Base-by-base conservation (phyloP, 2,797 vertebrate species). In the Myotis vivesi region DNA sequence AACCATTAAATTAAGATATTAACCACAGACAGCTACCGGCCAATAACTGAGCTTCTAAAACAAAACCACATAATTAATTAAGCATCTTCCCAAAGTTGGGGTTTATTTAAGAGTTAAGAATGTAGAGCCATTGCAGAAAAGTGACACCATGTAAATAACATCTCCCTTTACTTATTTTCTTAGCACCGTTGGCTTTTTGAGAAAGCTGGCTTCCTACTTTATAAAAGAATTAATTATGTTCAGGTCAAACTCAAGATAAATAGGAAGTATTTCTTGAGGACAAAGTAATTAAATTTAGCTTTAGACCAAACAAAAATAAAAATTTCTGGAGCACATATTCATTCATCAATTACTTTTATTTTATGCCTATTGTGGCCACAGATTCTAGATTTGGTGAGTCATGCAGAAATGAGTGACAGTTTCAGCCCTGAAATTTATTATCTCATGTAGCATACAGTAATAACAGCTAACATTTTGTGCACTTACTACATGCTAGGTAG, bases 61-160 rank as follows among this genome's bases (percentile, higher is more conserved):
- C 72, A 95, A 95, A 92, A 71, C 20, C 22, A 36, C 80, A 36
- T n/a, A 95, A 83, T 92, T n/a, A 95, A 83, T 94, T 92, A 88
- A 95, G 62, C 10, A 81, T 46, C 68, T 84, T 82, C 59, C 66
- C 68, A 92, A 83, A 95, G 33, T 46, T 94, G 46, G 75, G 44
- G 16, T 36, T 89, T 89, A 68, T 92, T 96, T 96, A 87, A 92
- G 66, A 96, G 17, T 92, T 87, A 93, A 71, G 33, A 75, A 92
- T 33, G 59, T 75, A 97, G 77, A 88, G 38, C 19, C 17, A 94
- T 76, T 36, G 89, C 51, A 94, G 51, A 88, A 80, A 95, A 79
- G 22, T 79, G 75, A 55, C 51, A 25, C 22, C 36, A 33, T 83
- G 20, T 87, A 89, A 95, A 96, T 25, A 82, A 87, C 30, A 92